phyloP scores from a whole-genome alignment of 2,797 vertebrate genomes.

The Pachyuromys duprasi region DNA sequence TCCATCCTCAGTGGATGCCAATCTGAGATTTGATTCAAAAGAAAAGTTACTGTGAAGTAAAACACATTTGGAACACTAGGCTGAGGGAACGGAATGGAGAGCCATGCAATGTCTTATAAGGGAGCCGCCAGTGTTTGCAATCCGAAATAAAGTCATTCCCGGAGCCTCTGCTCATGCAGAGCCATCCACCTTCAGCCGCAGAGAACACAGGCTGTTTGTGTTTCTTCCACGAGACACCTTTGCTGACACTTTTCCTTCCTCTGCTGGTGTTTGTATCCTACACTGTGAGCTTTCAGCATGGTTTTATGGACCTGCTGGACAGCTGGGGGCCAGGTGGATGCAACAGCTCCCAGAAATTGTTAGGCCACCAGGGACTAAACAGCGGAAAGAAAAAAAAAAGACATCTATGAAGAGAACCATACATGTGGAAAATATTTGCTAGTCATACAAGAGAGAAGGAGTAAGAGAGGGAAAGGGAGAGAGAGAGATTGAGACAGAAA shows the following conservation, averaged over 20 bases:
- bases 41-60: slow-evolving; percentile 56
- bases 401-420: background rate
- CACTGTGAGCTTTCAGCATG: slow-evolving; percentile 70
- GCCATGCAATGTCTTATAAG: slow-evolving; percentile 74
- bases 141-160: slow-evolving; percentile 57
- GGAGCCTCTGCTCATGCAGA: background rate
- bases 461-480: background rate
- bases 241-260: slow-evolving; percentile 11
- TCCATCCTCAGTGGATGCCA: slow-evolving; percentile 37
- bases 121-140: slow-evolving; percentile 76
- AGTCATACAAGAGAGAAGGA: background rate
- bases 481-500: background rate
- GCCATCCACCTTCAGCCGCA: background rate
- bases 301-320: slow-evolving; percentile 60
- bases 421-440: slow-evolving; percentile 2
- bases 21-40: slow-evolving; percentile 35
- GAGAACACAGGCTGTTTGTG: background rate
- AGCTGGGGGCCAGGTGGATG: slow-evolving; percentile 73
- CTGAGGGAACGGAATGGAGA: slow-evolving; percentile 56
- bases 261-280: slow-evolving; percentile 59
- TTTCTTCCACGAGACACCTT: background rate
- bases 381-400: background rate
- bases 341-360: slow-evolving; percentile 43
- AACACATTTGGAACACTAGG: slow-evolving; percentile 61
- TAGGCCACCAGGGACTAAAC: slow-evolving; percentile 1